These are phyloP conservation scores for Ceratitis capitata DNA, from an alignment of 1,140 invertebrate species.

Conservation along the genomic window DNA sequence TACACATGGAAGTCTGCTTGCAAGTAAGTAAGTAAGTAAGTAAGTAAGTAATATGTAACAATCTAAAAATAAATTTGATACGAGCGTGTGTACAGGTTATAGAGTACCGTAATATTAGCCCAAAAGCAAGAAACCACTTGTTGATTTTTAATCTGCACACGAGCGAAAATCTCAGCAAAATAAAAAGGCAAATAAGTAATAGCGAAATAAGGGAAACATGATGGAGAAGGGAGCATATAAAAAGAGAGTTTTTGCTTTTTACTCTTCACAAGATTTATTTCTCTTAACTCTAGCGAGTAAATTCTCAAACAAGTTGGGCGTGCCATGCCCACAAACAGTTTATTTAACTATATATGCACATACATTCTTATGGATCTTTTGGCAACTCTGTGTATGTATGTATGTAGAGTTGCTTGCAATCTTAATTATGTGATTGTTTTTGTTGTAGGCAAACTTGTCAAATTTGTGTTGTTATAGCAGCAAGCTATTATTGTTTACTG, in stretches of 20 bases:
- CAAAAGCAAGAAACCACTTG: not conserved
- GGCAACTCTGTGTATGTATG: too few species aligned
- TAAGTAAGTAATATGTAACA: not conserved
- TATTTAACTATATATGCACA: too few species aligned
- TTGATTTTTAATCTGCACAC: not conserved
- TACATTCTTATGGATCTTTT: not conserved
- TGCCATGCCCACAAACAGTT: not conserved
- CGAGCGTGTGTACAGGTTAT: not conserved
- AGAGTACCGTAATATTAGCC: conserved; percentile 19
- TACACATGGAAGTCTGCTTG: not conserved
- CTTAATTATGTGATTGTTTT: not conserved
- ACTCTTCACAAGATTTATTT: not conserved
- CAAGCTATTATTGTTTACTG: not conserved
- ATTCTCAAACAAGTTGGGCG: not conserved
- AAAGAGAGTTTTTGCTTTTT: not conserved
- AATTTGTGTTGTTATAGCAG: not conserved
- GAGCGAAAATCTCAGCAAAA: not conserved
- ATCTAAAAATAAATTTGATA: conserved; percentile 3
- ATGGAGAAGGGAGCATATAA: not conserved
- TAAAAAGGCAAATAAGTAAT: not conserved
- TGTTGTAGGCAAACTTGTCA: not conserved
- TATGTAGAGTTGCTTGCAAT: too few species aligned
- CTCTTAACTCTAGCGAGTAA: not conserved
- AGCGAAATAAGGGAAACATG: not conserved
- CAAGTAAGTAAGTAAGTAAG: not conserved